Evolutionary conservation across 1,140 invertebrate genomes (phyloP).

Genomic region (Cydia amplana): DNA sequence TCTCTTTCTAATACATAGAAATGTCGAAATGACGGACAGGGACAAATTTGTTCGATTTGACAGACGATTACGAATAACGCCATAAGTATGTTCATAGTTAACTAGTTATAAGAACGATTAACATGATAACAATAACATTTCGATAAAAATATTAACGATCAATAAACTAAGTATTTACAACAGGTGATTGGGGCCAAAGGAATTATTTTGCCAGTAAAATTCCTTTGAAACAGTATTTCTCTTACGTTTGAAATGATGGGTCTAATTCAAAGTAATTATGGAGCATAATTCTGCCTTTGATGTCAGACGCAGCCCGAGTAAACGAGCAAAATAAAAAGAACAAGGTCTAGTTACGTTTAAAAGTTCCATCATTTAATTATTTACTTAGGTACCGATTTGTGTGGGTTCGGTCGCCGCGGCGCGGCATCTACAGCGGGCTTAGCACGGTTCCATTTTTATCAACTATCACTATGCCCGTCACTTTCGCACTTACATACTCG

Average conservation of each 20-base stretch:
- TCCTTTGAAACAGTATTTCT: conserved; percentile 10
- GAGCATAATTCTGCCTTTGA: conserved; percentile 30
- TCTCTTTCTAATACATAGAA: no score
- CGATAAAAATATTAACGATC: background rate
- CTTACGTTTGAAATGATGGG: conserved; percentile 8
- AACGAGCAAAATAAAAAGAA: conserved; percentile 15
- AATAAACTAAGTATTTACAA: background rate
- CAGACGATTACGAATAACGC: no score
- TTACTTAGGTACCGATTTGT: background rate
- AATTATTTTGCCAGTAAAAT: conserved; percentile 1
- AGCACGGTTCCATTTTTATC: no score
- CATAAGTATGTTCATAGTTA: no score
- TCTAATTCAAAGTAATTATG: conserved; percentile 19
- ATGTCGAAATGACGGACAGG: no score
- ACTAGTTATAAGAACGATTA: no score
- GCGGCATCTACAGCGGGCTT: no score
- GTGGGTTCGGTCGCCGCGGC: background rate
- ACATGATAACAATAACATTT: background rate
- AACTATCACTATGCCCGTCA: no score
- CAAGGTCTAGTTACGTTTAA: conserved; percentile 7
- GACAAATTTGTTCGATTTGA: no score
- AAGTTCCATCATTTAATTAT: conserved; percentile 11
- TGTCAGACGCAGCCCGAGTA: conserved; percentile 15
- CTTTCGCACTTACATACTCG: no score
- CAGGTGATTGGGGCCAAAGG: background rate